Evolutionary conservation across 2,888 invertebrate species (phyloP), one percentile per base, ranked within the genome.

Genomic region (Sminthurinus aureus): DNA sequence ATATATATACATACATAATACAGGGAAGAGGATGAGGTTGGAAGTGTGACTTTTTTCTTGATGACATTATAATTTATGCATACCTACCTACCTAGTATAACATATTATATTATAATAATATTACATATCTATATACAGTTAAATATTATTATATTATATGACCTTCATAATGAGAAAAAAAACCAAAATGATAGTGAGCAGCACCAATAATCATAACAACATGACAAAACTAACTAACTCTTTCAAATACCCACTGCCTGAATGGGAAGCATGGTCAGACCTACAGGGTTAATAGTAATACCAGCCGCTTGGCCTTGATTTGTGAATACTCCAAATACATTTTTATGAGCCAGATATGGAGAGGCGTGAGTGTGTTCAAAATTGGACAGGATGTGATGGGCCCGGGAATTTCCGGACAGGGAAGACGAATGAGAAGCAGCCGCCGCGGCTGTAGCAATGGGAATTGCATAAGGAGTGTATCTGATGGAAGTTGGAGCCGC

Each of bases 341-440:
- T 89, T 85, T 89, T 89, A 87, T 88, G 88, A 85, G 89, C 86
- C 85, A 88, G 85, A 85, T 88, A 88, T 74, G 79, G 83, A 85
- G 88, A 86, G 85, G 87, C 85, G 85, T 87, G n/a, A n/a, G n/a
- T 85, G 86, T 88, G 89, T 86, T 88, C 88, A 90, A 93, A 90
- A 88, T 93, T 92, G 91, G 93, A 93, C 88, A 93, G 93, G 89
- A 93, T 91, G 91, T 93, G 93, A 86, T 93, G 92, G 90, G 92
- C 90, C 83, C 92, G 92, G 88, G 91, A 87, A 91, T 90, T 89
- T 92, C 91, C 89, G 91, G 86, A 90, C 90, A 89, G 91, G 90
- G 90, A 91, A 90, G 90, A 91, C 90, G 90, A 90, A 91, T 90
- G 91, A 92, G 92, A 90, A 92, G 91, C 91, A 92, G 90, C 90